Percentiles rank a stretch among this genome's conserved stretches.
Conservation (phyloP, 2,113 vertebrate genomes). For the Gobiocypris rarus region DNA sequence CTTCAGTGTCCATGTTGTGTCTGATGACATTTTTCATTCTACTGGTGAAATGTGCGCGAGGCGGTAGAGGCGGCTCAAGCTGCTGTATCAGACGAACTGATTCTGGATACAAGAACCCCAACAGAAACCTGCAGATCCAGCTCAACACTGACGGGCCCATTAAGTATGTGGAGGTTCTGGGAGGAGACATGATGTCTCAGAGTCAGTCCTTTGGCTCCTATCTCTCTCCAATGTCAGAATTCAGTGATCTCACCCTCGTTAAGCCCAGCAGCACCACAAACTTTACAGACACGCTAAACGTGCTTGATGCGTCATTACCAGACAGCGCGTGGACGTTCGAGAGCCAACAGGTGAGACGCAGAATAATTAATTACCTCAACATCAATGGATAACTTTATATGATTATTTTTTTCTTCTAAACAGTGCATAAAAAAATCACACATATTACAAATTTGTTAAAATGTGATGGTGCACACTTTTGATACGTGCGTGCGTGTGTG, state of each 20-base stretch:
- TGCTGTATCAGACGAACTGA: slow-evolving; percentile 70
- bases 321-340: slow-evolving; percentile 63
- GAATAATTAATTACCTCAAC: background rate
- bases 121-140: slow-evolving; percentile 83
- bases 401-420: too few relatives aligned
- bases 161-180: slow-evolving; percentile 90
- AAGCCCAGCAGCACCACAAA: slow-evolving; percentile 69
- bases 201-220: slow-evolving; percentile 85
- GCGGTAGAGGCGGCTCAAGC: slow-evolving; percentile 60
- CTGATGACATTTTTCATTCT: slow-evolving; percentile 63
- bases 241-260: slow-evolving; percentile 85
- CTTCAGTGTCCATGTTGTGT: slow-evolving; percentile 66
- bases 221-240: slow-evolving; percentile 81
- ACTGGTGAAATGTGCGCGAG: slow-evolving; percentile 62
- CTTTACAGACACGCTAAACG: too few relatives aligned
- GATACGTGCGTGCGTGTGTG: too few relatives aligned
- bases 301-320: too few relatives aligned
- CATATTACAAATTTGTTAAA: too few relatives aligned
- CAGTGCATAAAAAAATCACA: too few relatives aligned
- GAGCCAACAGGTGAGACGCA: slow-evolving; percentile 64
- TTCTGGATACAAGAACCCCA: slow-evolving; percentile 78
- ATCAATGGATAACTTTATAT: background rate
- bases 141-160: slow-evolving; percentile 87
- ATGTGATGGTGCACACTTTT: too few relatives aligned
- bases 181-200: slow-evolving; percentile 82